Evolutionary conservation across 37 sponge, comb jelly and placozoan genomes (phyloP).

Genomic region (Aplysina aerophoba): DNA sequence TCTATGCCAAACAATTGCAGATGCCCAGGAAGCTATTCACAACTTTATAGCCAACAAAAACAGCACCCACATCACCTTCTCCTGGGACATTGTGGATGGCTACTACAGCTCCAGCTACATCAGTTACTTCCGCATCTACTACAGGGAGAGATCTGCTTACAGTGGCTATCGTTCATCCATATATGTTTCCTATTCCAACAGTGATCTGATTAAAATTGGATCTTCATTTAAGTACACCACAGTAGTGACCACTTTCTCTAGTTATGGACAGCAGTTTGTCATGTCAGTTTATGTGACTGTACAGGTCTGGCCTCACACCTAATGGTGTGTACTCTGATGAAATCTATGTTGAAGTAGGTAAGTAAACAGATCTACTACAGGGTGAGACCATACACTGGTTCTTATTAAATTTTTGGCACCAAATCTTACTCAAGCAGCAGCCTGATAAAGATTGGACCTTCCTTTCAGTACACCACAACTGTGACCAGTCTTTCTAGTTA

Average conservation of each 20-base stretch:
- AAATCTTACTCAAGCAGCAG: no score
- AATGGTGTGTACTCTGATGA: neutral
- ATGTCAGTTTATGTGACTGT: neutral
- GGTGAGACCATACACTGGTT: no score
- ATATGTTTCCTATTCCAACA: neutral
- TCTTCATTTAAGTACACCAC: neutral
- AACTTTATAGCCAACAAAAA: neutral
- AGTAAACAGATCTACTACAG: neutral
- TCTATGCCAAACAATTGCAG: neutral
- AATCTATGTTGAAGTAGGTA: conserved; percentile 18
- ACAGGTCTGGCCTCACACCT: neutral
- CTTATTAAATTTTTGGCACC: no score
- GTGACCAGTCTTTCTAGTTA: neutral
- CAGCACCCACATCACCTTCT: conserved; percentile 4
- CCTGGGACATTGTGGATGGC: conserved; percentile 12
- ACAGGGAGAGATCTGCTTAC: neutral
- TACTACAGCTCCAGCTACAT: conserved; percentile 17
- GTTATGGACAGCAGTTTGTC: conserved; percentile 4
- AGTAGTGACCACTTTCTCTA: neutral
- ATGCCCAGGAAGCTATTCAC: no score
- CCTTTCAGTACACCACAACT: conserved; percentile 6
- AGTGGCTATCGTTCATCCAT: neutral
- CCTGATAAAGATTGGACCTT: neutral
- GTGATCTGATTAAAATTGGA: neutral
- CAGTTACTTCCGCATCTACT: conserved; percentile 3